phyloP scores from a whole-genome alignment of 2,888 invertebrate genomes.

The Cerastis rubricosa region DNA sequence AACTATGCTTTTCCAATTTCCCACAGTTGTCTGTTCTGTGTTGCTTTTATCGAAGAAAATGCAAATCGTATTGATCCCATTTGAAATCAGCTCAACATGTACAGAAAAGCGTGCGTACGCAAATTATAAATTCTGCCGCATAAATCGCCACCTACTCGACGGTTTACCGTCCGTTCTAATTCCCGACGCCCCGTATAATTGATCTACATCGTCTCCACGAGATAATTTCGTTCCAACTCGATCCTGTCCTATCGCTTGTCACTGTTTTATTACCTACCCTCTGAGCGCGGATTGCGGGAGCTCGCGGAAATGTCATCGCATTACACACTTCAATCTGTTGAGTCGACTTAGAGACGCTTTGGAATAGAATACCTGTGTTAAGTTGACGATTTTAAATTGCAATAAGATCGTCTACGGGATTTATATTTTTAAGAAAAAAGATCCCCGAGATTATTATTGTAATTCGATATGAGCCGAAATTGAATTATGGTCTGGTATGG shows the following conservation, averaged over 20 bases:
- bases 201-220: constrained; percentile 75
- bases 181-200: constrained; percentile 77
- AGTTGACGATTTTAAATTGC: constrained; percentile 21
- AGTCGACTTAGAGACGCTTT: constrained; percentile 41
- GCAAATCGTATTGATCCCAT: constrained; percentile 24
- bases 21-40: background rate
- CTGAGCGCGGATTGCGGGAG: constrained; percentile 67
- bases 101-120: constrained; percentile 50
- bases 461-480: background rate
- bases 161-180: constrained; percentile 75
- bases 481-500: background rate
- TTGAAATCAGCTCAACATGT: constrained; percentile 30
- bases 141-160: constrained; percentile 77
- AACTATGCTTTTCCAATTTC: constrained; percentile 4
- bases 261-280: constrained; percentile 74
- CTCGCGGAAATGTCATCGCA: constrained; percentile 67
- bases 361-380: constrained; percentile 22
- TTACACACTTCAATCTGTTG: constrained; percentile 61
- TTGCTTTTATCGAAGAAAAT: constrained; percentile 18
- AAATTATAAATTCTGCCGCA: constrained; percentile 68
- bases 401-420: background rate
- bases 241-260: constrained; percentile 74
- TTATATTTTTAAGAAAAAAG: constrained; percentile 2
- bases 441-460: background rate
- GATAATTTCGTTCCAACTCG: constrained; percentile 78